Percentiles rank a stretch among this genome's conserved stretches.
Evolutionary conservation across 2,113 vertebrate genomes (phyloP).

Genomic region (Brachyhypopomus gauderio): DNA sequence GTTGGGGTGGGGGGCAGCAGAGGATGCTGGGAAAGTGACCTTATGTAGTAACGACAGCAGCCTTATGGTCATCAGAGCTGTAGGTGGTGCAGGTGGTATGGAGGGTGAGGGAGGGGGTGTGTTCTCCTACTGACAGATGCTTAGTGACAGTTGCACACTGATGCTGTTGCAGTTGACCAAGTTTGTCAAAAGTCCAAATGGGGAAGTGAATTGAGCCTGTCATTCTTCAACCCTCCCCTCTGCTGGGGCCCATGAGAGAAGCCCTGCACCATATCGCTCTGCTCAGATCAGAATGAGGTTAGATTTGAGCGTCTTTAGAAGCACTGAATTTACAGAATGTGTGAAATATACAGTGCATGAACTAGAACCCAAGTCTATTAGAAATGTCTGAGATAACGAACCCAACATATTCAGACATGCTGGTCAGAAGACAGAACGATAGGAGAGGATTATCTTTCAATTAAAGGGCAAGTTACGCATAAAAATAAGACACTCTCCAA

Average conservation of each 20-base stretch:
- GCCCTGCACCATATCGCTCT: conserved; percentile 46
- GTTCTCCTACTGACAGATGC: conserved; percentile 42
- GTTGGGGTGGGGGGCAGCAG: too few species aligned
- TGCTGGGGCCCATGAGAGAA: conserved; percentile 40
- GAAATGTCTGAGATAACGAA: background rate
- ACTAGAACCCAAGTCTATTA: conserved; percentile 63
- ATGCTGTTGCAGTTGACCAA: conserved; percentile 67
- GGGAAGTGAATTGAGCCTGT: conserved; percentile 72
- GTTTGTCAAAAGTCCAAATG: conserved; percentile 69
- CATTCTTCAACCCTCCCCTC: conserved; percentile 54
- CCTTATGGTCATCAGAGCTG: background rate
- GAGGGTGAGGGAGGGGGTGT: conserved; percentile 30
- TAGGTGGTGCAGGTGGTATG: background rate
- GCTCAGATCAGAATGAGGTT: background rate
- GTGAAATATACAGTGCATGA: conserved; percentile 60
- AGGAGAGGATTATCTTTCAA: too few species aligned
- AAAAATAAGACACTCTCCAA: too few species aligned
- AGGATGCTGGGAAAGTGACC: background rate
- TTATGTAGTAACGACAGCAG: background rate
- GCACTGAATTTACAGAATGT: conserved; percentile 4
- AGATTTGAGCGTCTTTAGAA: too few species aligned
- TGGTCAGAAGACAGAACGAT: too few species aligned
- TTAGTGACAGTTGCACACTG: conserved; percentile 65
- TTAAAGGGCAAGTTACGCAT: too few species aligned
- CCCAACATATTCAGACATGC: too few species aligned